Base-by-base conservation (phyloP, 2,797 vertebrate genomes). In the Sebastes kiyomatsui region DNA sequence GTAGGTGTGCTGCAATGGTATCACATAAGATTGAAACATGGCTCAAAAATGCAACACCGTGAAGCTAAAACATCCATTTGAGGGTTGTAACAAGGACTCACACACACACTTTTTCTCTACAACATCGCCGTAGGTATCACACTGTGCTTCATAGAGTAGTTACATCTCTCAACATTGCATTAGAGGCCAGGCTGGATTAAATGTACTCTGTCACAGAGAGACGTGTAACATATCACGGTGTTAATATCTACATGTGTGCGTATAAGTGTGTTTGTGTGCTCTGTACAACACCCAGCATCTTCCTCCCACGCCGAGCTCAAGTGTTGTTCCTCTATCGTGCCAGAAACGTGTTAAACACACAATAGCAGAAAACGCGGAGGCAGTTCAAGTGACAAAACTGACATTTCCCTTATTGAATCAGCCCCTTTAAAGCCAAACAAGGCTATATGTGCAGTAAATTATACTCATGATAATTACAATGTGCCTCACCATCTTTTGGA, bases 401-500 rank as follows among this genome's bases (percentile, higher is more conserved):
- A 55, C 59, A 2, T 64, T 62, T 81, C 78, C 85, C 80, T 88
- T 69, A 61, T 77, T 60, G 25, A 75, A 80, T 58, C 75, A 74
- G 82, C 83, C 79, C 66, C 74, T 77, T 13, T 72, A 61, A 83
- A 88, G 90, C 86, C 81, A 86, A 74, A 88, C 71, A 22, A 84
- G 87, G 87, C 94, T 86, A 78, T 80, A 72, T 87, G 89, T 89
- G 84, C 77, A 58, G 33, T 80, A 86, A 87, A 87, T 71, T 79
- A 86, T 73, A 84, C 66, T 80, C 52, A 90, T 93, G 90, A 60
- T 94, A 94, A 90, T 93, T 94, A 95, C 93, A 93, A 92, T 93
- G 92, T 94, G 93, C 92, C 93, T 93, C 55, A 61, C 61, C 46
- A 35, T 38, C 70, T 60, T 64, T 56, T 64, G 54, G 68, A 89